Conservation (phyloP, 2,888 invertebrate species). For the Mythimna loreyi region DNA sequence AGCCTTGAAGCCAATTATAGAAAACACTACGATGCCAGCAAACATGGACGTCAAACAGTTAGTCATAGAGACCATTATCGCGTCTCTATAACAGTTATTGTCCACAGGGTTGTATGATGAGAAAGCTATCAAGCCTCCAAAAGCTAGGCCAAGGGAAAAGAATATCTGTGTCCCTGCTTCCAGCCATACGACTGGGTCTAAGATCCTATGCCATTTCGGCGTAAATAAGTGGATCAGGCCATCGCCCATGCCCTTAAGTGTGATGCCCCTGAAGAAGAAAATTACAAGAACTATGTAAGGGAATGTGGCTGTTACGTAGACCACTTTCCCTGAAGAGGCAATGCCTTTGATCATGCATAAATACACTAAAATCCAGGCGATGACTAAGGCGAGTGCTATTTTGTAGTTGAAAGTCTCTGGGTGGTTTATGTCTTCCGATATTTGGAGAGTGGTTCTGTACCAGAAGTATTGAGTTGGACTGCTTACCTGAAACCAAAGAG, state of each 20-base stretch:
- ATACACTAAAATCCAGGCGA: constrained; percentile 98
- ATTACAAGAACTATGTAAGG: constrained; percentile 98
- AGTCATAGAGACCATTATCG: constrained; percentile 97
- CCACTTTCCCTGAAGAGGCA: constrained; percentile 98
- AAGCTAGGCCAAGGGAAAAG: constrained; percentile 98
- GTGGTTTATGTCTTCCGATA: constrained; percentile 96
- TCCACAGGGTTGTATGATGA: constrained; percentile 99
- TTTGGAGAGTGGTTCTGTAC: constrained; percentile 97
- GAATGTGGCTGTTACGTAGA: constrained; percentile 98
- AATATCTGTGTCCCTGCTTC: constrained; percentile 99
- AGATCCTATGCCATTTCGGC: constrained; percentile 97
- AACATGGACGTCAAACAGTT: constrained; percentile 99
- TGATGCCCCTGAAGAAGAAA: constrained; percentile 98
- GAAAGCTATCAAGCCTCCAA: constrained; percentile 98
- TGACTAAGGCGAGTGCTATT: constrained; percentile 95
- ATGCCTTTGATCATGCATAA: constrained; percentile 99
- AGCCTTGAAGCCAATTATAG: constrained; percentile 98
- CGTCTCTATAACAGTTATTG: constrained; percentile 98
- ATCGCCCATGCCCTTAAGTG: constrained; percentile 96
- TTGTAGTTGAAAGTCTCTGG: constrained; percentile 97
- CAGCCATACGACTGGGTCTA: constrained; percentile 98
- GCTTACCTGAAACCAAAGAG: constrained; percentile 92
- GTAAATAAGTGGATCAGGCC: constrained; percentile 97
- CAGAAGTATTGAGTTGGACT: constrained; percentile 98
- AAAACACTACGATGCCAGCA: constrained; percentile 98